Conservation (phyloP, 2,113 vertebrate genomes). For the Chaetorhynchus papuensis region DNA sequence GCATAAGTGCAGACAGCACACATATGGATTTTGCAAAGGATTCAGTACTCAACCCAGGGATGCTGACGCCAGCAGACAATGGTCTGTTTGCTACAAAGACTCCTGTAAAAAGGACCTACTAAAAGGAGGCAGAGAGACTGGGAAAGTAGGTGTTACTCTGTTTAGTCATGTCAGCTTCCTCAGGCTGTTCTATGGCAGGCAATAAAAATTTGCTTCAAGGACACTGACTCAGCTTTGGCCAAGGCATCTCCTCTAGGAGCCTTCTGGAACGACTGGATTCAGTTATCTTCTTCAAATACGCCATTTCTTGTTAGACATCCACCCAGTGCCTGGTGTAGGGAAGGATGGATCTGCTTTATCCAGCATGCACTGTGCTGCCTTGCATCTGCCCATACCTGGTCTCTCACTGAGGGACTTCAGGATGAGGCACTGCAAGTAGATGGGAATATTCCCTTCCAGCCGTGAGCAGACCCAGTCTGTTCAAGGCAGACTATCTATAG, state of each 20-base stretch:
- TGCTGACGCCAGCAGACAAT: neutral
- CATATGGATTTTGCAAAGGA: accelerated
- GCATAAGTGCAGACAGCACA: neutral
- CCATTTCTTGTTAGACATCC: neutral
- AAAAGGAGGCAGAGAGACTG: neutral
- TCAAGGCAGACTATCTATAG: neutral
- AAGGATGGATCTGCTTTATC: neutral
- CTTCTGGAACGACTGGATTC: neutral
- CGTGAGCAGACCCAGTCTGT: neutral
- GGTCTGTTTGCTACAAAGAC: neutral
- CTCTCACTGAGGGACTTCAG: neutral
- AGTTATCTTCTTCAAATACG: neutral
- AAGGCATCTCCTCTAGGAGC: neutral
- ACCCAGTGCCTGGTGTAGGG: neutral
- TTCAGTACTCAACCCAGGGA: neutral
- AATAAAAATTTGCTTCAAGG: neutral
- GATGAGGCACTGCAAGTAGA: neutral
- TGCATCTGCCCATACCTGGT: neutral
- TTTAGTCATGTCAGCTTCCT: neutral
- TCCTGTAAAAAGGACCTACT: neutral
- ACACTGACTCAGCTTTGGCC: neutral
- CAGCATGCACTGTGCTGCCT: neutral
- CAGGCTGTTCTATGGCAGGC: neutral
- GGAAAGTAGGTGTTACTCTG: neutral
- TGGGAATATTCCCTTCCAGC: neutral